Conservation (phyloP, 2,113 vertebrate species). For the Protobothrops flavoviridis region DNA sequence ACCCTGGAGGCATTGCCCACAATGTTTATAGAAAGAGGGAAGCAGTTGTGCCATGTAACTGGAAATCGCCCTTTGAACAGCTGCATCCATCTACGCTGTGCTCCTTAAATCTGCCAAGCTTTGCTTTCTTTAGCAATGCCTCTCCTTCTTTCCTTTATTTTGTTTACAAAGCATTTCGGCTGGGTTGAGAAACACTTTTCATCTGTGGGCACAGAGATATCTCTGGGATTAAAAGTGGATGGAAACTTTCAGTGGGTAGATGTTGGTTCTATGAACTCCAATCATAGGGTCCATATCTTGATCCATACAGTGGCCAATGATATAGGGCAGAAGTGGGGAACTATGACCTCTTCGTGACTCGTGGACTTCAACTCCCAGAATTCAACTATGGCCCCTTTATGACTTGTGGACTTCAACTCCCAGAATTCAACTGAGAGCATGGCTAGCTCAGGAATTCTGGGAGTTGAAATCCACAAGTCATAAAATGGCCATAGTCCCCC, state of each 20-base stretch:
- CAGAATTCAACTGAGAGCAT: too few species aligned
- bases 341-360: too few species aligned
- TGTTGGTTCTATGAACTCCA: not conserved
- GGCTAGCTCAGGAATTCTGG: too few species aligned
- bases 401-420: too few species aligned
- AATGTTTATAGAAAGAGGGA: constrained; percentile 55
- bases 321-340: not conserved
- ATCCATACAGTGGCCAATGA: not conserved
- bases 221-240: not conserved
- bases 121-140: constrained; percentile 32
- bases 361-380: too few species aligned
- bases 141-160: constrained; percentile 45
- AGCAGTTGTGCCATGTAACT: constrained; percentile 62
- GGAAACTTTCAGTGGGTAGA: not conserved
- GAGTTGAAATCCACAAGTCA: too few species aligned
- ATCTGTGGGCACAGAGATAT: not conserved
- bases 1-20: constrained; percentile 59
- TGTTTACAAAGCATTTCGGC: constrained; percentile 38
- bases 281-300: not conserved
- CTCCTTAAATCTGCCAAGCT: constrained; percentile 35
- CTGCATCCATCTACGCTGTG: constrained; percentile 40
- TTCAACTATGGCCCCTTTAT: too few species aligned
- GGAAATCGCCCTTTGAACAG: constrained; percentile 61
- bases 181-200: constrained; percentile 32
- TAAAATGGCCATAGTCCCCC: too few species aligned